phyloP scores from a whole-genome alignment of 2,888 invertebrate species.

The Epinotia demarniana region DNA sequence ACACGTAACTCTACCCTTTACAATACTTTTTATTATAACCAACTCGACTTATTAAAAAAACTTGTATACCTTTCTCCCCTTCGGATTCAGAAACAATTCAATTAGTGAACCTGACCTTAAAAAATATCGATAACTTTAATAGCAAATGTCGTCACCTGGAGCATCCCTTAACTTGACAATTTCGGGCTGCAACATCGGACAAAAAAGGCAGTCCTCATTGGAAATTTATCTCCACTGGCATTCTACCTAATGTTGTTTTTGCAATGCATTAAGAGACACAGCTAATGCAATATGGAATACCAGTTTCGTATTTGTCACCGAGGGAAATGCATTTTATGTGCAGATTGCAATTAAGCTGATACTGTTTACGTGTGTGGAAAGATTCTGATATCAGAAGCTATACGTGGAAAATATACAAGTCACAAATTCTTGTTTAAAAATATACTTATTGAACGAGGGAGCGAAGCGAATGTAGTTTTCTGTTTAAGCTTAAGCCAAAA shows the following conservation, averaged over 20 bases:
- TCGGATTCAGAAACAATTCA: not conserved
- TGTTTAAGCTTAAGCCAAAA: too few species aligned
- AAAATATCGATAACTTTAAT: constrained; percentile 15
- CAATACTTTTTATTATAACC: not conserved
- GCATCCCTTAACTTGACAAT: constrained; percentile 62
- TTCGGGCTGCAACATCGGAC: constrained; percentile 64
- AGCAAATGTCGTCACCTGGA: not conserved
- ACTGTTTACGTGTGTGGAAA: not conserved
- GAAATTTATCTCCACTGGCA: constrained; percentile 70
- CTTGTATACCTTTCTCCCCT: not conserved
- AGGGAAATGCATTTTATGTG: constrained; percentile 32
- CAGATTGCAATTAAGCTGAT: constrained; percentile 6
- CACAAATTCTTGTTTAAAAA: not conserved
- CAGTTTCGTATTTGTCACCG: constrained; percentile 33
- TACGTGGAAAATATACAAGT: too few species aligned
- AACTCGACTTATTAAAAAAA: not conserved
- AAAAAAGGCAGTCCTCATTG: constrained; percentile 73
- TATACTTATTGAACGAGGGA: too few species aligned
- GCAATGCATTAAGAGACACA: constrained; percentile 57
- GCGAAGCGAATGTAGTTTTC: too few species aligned
- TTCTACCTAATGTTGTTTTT: constrained; percentile 67
- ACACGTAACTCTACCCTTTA: not conserved
- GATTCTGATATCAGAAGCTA: not conserved
- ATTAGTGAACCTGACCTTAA: not conserved
- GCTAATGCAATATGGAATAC: constrained; percentile 72